Evolutionary conservation across 2,888 invertebrate genomes (phyloP).

Genomic region (Amiota mariae): DNA sequence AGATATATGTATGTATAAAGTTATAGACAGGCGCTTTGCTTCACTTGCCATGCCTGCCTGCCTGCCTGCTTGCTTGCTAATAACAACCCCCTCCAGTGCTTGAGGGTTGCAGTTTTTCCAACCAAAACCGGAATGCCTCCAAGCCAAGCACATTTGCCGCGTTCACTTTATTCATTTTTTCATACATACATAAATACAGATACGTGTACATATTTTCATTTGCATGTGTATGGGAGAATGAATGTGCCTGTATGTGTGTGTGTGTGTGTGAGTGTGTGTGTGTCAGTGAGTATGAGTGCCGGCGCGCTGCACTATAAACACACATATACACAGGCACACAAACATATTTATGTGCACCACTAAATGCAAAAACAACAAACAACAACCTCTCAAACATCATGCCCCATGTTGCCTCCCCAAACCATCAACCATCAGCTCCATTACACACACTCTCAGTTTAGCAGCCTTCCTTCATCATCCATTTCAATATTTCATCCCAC

Average conservation of each 20-base stretch:
- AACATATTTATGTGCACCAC: neutral
- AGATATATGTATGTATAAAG: constrained; percentile 25
- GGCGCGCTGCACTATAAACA: constrained; percentile 55
- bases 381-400: constrained; percentile 7
- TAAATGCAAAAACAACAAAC: constrained; percentile 18
- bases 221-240: constrained; percentile 9
- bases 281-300: constrained; percentile 49
- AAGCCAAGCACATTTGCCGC: constrained; percentile 41
- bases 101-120: constrained; percentile 61
- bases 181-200: constrained; percentile 35
- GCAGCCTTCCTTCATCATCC: neutral
- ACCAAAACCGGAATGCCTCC: constrained; percentile 27
- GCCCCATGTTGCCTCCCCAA: neutral
- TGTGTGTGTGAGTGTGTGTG: constrained; percentile 24
- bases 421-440: neutral
- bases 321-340: constrained; percentile 47
- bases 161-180: constrained; percentile 45
- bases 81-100: constrained; percentile 59
- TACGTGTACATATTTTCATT: constrained; percentile 21
- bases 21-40: constrained; percentile 30
- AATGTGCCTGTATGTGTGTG: constrained; percentile 14
- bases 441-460: constrained; percentile 19
- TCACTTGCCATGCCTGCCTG: constrained; percentile 14
- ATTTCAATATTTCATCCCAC: neutral
- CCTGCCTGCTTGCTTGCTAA: constrained; percentile 13